A percentile compares a stretch with the other conserved stretches of the same genome.
phyloP scores from a whole-genome alignment of 2,113 vertebrate genomes.

The Bombycilla garrulus region DNA sequence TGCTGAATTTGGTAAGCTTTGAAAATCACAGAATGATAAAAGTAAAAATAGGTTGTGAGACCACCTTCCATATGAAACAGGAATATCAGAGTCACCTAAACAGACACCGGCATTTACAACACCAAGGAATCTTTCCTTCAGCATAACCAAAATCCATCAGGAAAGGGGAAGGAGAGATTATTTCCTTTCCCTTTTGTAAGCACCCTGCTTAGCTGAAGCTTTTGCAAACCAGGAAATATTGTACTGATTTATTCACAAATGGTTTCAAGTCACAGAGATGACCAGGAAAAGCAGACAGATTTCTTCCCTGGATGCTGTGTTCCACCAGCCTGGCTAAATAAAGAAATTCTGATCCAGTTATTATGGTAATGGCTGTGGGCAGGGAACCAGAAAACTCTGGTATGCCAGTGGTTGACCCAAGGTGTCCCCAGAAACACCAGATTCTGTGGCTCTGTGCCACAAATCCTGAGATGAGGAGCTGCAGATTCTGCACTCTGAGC shows the following conservation, averaged over 20 bases:
- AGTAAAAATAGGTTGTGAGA: neutral
- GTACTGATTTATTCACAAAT: neutral
- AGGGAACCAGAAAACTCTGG: neutral
- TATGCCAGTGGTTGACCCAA: neutral
- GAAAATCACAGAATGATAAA: neutral
- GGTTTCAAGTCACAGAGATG: neutral
- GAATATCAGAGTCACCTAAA: neutral
- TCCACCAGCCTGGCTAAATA: neutral
- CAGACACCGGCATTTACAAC: neutral
- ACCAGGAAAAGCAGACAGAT: neutral
- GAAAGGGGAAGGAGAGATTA: neutral
- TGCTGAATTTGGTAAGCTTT: neutral
- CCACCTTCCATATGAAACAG: accelerated
- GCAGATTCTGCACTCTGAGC: neutral
- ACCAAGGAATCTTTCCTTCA: neutral
- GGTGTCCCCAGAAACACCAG: neutral
- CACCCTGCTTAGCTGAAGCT: neutral
- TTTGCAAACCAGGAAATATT: neutral
- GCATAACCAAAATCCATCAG: neutral
- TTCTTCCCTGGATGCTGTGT: neutral
- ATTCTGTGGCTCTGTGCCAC: neutral
- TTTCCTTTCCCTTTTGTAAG: neutral
- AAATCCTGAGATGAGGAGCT: neutral
- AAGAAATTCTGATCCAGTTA: neutral
- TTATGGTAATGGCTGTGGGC: neutral